Evolutionary conservation across 2,888 invertebrate genomes (phyloP), one percentile per base, ranked within the genome.

Genomic region (Eupithecia tripunctaria): DNA sequence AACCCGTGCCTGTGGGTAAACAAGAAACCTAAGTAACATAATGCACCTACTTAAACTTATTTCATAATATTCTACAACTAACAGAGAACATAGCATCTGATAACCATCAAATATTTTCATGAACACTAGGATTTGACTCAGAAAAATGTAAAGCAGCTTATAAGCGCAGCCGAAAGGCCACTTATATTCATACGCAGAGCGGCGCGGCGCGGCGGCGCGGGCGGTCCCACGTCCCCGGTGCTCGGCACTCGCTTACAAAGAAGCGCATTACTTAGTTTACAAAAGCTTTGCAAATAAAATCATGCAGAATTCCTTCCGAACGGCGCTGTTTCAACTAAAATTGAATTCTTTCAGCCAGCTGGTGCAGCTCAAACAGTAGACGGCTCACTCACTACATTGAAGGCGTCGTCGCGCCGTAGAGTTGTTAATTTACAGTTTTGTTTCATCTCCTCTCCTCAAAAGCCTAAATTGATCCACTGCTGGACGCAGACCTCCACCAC

Each of bases 271-370:
- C 78, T 78, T 70, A 75, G 76, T 78, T 74, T 76, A 72, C 72
- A 73, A 76, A 76, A 79, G 75, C 69, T 78, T 71, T 77, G 76
- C 71, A 72, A 77, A 77, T 76, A 76, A 78, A 78, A 76, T 78
- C 75, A 78, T 80, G 77, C 78, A 76, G 74, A 77, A 76, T 78
- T 74, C 72, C 71, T 59, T 72, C 66, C 62, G 56, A 72, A 72
- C 65, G 67, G 72, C 70, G 75, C 72, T 73, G 76, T 76, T 77
- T 77, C 70, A 75, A 78, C 75, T 79, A 81, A 81, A 81, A 81
- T 81, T 81, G 80, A 81, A 81, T 78, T 80, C 78, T 78, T 81
- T 78, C 76, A 72, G 65, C 69, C 64, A 65, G 56, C 21, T 25
- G 32, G 29, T 64, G 51, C 65, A 72, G 75, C 60, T 65, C 8